A percentile compares a stretch with the other conserved stretches of the same genome.
Conservation (phyloP, 2,888 invertebrate species). For the Chloroclystis v-ata region DNA sequence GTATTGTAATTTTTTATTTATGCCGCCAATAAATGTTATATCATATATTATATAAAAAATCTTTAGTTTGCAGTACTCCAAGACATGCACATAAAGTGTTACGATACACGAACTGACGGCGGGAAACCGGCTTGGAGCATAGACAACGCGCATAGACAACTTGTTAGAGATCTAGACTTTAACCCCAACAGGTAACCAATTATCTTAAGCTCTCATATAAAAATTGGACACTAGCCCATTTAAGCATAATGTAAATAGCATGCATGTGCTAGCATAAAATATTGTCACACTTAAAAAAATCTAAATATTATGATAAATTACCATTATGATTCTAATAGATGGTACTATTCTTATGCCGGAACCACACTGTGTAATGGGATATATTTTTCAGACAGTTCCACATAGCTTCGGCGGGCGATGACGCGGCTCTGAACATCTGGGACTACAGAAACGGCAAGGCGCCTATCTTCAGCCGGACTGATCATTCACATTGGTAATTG, state of each 20-base stretch:
- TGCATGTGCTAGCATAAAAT: too few species aligned
- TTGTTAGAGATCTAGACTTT: conserved; percentile 94
- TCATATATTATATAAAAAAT: neutral
- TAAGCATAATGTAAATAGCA: too few species aligned
- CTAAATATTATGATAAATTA: too few species aligned
- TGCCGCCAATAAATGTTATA: too few species aligned
- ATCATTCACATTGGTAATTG: conserved; percentile 93
- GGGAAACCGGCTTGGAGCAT: conserved; percentile 88
- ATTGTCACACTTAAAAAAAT: too few species aligned
- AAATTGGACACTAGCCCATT: too few species aligned
- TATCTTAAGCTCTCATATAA: neutral
- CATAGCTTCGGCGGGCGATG: conserved; percentile 96
- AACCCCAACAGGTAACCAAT: conserved; percentile 90
- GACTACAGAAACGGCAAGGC: conserved; percentile 90
- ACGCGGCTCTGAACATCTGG: conserved; percentile 97
- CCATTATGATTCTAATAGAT: too few species aligned
- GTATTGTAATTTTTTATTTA: too few species aligned
- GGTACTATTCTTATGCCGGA: too few species aligned
- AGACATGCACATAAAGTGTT: conserved; percentile 91
- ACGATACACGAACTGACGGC: conserved; percentile 88
- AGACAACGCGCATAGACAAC: conserved; percentile 91
- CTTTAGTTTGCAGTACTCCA: conserved; percentile 87
- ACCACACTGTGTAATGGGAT: too few species aligned
- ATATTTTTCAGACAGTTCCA: conserved; percentile 83
- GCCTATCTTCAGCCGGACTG: conserved; percentile 87